Percentiles rank a stretch among this genome's conserved stretches.
Conservation (phyloP, 2,113 vertebrate genomes). For the Pygoscelis antarcticus region DNA sequence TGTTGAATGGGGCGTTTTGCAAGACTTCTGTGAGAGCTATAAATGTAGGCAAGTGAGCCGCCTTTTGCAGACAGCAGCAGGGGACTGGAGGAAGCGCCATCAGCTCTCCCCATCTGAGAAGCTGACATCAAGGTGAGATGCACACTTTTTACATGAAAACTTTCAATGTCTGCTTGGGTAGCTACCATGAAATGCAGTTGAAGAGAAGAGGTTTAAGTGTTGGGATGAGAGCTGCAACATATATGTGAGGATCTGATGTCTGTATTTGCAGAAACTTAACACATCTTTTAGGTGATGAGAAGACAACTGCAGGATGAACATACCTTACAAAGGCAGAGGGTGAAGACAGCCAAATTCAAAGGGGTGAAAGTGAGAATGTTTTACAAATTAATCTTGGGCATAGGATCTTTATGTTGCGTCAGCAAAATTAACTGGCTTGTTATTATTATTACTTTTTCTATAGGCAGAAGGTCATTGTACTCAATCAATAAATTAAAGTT, state of each 20-base stretch:
- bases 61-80: accelerated
- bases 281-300: neutral
- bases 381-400: neutral
- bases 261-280: neutral
- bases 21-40: neutral
- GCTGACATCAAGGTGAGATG: neutral
- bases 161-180: neutral
- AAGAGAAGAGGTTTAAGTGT: neutral
- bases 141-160: too few relatives aligned
- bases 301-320: neutral
- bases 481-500: neutral
- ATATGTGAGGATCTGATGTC: neutral
- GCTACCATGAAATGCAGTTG: neutral
- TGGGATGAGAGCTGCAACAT: neutral
- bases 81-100: neutral
- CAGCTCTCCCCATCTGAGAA: neutral
- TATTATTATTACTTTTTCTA: neutral
- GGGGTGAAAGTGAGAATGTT: neutral
- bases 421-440: neutral
- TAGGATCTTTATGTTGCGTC: neutral
- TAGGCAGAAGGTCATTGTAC: neutral
- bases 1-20: neutral
- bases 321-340: neutral
- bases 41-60: accelerated
- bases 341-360: neutral